These are phyloP conservation scores for Microplitis demolitor DNA, from an alignment of 1,140 invertebrate species.

Conservation along the genomic window DNA sequence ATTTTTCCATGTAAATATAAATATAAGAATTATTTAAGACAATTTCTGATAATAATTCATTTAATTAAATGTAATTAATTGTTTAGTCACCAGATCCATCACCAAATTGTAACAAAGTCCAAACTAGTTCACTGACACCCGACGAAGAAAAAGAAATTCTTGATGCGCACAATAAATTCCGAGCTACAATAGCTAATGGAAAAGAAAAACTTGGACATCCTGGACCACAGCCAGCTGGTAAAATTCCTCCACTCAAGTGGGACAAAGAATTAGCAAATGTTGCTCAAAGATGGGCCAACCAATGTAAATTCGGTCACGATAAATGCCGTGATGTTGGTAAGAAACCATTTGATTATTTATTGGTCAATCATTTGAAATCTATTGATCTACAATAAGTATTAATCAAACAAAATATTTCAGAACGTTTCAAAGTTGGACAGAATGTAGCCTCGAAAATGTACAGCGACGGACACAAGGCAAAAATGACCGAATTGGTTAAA, in stretches of 20 bases:
- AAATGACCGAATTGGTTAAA: background rate
- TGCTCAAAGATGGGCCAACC: conserved; percentile 20
- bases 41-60: background rate
- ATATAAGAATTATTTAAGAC: background rate
- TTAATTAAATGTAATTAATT: background rate
- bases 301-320: conserved; percentile 18
- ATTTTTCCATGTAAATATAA: background rate
- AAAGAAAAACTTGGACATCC: background rate
- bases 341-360: conserved; percentile 23
- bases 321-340: conserved; percentile 20
- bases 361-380: background rate
- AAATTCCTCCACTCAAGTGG: background rate
- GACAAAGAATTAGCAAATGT: conserved; percentile 5
- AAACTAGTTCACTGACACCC: background rate
- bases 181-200: background rate
- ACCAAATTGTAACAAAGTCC: background rate
- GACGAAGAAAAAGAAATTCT: background rate
- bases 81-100: background rate
- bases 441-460: background rate
- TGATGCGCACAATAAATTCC: background rate
- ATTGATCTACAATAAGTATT: background rate
- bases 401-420: background rate
- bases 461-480: background rate
- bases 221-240: conserved; percentile 8
- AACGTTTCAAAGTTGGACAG: background rate